Conservation (phyloP, 2,797 vertebrate species). For the Sebastes iracundus region DNA sequence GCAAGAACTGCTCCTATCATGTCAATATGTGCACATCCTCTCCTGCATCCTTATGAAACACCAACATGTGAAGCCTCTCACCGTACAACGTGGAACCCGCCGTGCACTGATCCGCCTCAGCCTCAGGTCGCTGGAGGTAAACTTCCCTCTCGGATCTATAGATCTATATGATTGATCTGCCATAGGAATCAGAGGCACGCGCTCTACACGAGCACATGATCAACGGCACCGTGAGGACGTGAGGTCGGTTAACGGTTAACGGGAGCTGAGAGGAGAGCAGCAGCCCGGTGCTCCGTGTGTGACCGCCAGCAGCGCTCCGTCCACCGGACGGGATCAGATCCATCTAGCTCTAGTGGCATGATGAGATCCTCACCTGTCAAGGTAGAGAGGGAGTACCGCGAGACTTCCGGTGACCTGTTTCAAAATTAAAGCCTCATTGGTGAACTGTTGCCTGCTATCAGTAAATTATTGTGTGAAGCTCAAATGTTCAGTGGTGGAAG, state of each 20-base stretch:
- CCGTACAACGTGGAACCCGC: constrained; percentile 5
- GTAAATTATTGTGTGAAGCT: neutral
- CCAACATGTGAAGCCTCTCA: constrained; percentile 20
- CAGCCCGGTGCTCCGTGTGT: neutral
- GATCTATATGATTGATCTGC: constrained; percentile 28
- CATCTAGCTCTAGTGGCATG: neutral
- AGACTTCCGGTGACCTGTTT: constrained; percentile 19
- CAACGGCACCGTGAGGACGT: neutral
- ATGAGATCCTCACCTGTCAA: constrained; percentile 38
- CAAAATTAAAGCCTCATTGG: constrained; percentile 32
- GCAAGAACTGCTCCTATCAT: neutral
- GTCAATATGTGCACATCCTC: neutral
- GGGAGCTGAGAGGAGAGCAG: neutral
- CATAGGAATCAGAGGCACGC: neutral
- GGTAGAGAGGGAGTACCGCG: fast-evolving
- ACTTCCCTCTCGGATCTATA: constrained; percentile 54
- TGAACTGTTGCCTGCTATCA: too few species aligned
- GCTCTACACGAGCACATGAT: neutral
- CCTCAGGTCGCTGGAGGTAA: constrained; percentile 56
- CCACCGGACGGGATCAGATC: constrained; percentile 35
- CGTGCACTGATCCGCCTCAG: constrained; percentile 38
- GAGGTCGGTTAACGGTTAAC: too few species aligned
- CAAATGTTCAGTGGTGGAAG: too few species aligned
- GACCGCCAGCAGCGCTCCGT: constrained; percentile 19
- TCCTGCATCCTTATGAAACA: neutral